These are phyloP conservation scores for Vandiemenella viatica DNA, from an alignment of 2,888 invertebrate genomes.

Conservation along the genomic window DNA sequence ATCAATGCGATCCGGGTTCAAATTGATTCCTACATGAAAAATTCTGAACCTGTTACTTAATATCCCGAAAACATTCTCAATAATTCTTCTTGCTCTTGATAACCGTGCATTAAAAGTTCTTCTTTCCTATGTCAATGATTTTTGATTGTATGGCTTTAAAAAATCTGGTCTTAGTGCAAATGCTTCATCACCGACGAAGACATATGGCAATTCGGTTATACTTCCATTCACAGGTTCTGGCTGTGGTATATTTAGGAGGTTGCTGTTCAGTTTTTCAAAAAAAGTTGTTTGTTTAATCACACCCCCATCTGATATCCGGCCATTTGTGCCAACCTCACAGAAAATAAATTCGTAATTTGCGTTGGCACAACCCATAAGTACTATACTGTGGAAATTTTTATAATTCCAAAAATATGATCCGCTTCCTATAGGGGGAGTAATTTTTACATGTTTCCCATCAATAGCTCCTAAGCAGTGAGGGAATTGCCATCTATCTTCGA, in stretches of 20 bases:
- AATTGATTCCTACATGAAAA: conserved; percentile 2
- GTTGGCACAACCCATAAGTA: conserved; percentile 18
- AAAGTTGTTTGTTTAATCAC: conserved; percentile 15
- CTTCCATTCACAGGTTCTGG: background rate
- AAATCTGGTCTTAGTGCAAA: conserved; percentile 12
- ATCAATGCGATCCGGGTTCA: background rate
- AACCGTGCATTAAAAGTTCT: conserved; percentile 1
- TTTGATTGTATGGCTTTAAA: conserved; percentile 9
- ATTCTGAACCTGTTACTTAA: conserved; percentile 7
- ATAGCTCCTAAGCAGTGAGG: conserved; percentile 4
- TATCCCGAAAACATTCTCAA: conserved; percentile 9
- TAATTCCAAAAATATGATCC: conserved; percentile 15
- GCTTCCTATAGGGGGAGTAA: conserved; percentile 10
- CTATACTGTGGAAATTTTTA: conserved; percentile 12
- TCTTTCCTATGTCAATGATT: background rate
- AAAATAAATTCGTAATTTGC: conserved; percentile 16
- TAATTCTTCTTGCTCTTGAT: conserved; percentile 5
- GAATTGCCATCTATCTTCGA: conserved; percentile 3
- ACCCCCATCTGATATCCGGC: conserved; percentile 20
- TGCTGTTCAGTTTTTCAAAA: conserved; percentile 14
- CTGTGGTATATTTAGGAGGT: conserved; percentile 12
- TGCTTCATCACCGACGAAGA: conserved; percentile 16
- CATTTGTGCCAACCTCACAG: conserved; percentile 17
- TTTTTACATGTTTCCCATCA: conserved; percentile 5
- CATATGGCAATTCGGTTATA: conserved; percentile 13